A percentile compares a stretch with the other conserved stretches of the same genome.
Conservation (phyloP, 2,797 vertebrate genomes). For the Spinus olivaceus region DNA sequence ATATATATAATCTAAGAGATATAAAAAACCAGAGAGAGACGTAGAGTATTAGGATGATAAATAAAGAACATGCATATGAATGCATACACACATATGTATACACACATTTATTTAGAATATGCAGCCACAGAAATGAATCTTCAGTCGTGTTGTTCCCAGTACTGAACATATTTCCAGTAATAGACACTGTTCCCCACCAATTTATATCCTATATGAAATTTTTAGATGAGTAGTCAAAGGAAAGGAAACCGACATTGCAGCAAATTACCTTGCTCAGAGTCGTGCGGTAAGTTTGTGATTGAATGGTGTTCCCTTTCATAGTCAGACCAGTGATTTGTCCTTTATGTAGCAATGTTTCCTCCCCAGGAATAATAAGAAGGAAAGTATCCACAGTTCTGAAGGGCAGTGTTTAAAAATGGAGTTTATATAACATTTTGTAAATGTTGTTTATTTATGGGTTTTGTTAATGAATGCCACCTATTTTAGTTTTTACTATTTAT, state of each 20-base stretch:
- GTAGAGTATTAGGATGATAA: fast-evolving
- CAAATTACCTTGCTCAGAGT: background rate
- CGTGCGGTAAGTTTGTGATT: background rate
- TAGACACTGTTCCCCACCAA: background rate
- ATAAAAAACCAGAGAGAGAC: background rate
- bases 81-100: fast-evolving
- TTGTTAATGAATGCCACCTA: background rate
- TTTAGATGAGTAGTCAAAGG: background rate
- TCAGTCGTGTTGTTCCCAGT: background rate
- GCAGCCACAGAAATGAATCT: fast-evolving
- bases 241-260: background rate
- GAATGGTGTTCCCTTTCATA: background rate
- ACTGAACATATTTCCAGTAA: background rate
- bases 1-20: background rate
- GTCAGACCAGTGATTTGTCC: background rate
- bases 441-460: background rate
- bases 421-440: too few species aligned
- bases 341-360: background rate
- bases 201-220: background rate
- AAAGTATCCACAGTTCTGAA: background rate
- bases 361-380: background rate
- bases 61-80: background rate
- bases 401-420: background rate
- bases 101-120: background rate
- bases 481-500: background rate